These are phyloP conservation scores for Drosophila barbarae DNA, from an alignment of 2,888 invertebrate species.

Conservation along the genomic window DNA sequence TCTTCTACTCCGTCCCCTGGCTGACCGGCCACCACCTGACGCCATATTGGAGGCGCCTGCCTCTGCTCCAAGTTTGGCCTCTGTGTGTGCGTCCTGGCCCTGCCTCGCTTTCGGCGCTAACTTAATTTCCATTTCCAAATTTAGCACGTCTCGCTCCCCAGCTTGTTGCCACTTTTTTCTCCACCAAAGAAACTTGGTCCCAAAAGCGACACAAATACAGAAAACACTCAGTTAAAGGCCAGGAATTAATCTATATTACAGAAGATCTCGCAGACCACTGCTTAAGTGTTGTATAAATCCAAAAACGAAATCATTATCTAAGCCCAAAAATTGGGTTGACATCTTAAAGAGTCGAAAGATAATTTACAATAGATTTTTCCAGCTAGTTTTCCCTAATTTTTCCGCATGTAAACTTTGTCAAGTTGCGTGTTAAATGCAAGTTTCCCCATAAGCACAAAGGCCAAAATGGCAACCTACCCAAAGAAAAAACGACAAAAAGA, in stretches of 20 bases:
- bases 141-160: slow-evolving; percentile 54
- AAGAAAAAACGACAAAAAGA: too few species aligned
- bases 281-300: neutral
- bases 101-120: slow-evolving; percentile 44
- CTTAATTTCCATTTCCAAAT: slow-evolving; percentile 70
- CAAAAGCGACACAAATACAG: slow-evolving; percentile 11
- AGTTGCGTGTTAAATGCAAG: slow-evolving; percentile 67
- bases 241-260: neutral
- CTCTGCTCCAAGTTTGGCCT: slow-evolving; percentile 18
- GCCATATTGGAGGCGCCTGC: slow-evolving; percentile 35
- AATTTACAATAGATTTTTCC: neutral
- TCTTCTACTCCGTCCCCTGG: neutral
- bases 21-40: slow-evolving; percentile 43
- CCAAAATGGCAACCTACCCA: neutral
- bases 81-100: slow-evolving; percentile 15
- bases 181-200: neutral
- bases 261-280: too few species aligned
- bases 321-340: neutral
- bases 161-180: slow-evolving; percentile 13
- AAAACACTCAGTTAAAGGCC: neutral
- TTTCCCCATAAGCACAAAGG: slow-evolving; percentile 47
- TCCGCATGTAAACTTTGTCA: slow-evolving; percentile 43
- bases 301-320: neutral
- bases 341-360: neutral
- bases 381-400: slow-evolving; percentile 1